These are phyloP conservation scores for Halictus rubicundus DNA, from an alignment of 1,140 invertebrate genomes.

Conservation along the genomic window DNA sequence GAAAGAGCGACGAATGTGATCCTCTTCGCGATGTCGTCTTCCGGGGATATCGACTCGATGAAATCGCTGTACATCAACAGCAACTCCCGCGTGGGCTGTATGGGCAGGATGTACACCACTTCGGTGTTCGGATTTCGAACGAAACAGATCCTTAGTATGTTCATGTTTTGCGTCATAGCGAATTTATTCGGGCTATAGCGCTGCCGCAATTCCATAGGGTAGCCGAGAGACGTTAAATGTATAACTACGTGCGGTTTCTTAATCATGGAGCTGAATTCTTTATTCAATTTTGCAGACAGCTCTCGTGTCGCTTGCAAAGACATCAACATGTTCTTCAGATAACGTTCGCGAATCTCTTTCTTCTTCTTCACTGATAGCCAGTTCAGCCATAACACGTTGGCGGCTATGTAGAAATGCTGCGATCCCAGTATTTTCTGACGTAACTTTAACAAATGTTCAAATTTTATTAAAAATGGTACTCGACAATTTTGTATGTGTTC, in stretches of 20 bases:
- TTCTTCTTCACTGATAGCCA: slow-evolving; percentile 46
- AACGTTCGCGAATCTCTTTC: slow-evolving; percentile 39
- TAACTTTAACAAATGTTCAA: background rate
- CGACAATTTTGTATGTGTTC: no score
- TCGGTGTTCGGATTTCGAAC: slow-evolving; percentile 34
- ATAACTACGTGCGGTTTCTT: slow-evolving; percentile 44
- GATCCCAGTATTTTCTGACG: slow-evolving; percentile 3
- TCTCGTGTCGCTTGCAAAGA: slow-evolving; percentile 37
- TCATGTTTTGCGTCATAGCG: slow-evolving; percentile 34
- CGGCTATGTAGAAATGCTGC: slow-evolving; percentile 45
- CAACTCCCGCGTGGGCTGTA: slow-evolving; percentile 31
- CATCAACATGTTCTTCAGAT: slow-evolving; percentile 46
- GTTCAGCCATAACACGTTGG: slow-evolving; percentile 51
- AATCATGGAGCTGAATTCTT: slow-evolving; percentile 22
- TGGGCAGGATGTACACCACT: slow-evolving; percentile 50
- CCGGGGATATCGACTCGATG: slow-evolving; percentile 47
- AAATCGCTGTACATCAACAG: slow-evolving; percentile 54
- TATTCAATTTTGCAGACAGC: slow-evolving; percentile 25
- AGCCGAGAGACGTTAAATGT: slow-evolving; percentile 51
- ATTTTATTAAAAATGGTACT: no score
- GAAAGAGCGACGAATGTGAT: slow-evolving; percentile 53
- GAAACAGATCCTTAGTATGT: slow-evolving; percentile 42
- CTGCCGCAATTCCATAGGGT: slow-evolving; percentile 26
- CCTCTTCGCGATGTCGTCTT: slow-evolving; percentile 26
- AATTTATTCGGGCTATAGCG: slow-evolving; percentile 19